Evolutionary conservation across 2,888 invertebrate species (phyloP), one percentile per base, ranked within the genome.

Genomic region (Pegoplata infirma): DNA sequence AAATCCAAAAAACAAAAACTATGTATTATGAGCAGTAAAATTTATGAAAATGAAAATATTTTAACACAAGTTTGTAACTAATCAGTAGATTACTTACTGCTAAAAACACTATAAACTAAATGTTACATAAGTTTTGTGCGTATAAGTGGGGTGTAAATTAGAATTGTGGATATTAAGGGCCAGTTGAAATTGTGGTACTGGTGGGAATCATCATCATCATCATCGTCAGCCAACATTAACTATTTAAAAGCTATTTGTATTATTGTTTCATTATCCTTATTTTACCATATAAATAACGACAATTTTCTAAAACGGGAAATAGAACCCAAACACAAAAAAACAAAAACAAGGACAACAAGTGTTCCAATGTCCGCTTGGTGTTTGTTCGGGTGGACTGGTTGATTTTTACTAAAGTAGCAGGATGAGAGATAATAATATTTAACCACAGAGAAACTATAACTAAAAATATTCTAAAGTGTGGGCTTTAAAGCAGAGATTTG

Each of bases 391-490:
- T n/a, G n/a, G n/a, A n/a, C 32, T 32, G 32, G 32, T 32, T 10
- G 2, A 12, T 32, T 32, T 4, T 32, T 32, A 32, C 10, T 32
- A 12, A 12, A 12, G 32, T 2, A 32, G 6, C 7, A 12, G 36
- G 36, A 0, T 3, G 36, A 12, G 14, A 12, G n/a, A n/a, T 40
- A n/a, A 40, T 40, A n/a, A n/a, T 40, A 40, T 40, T 5, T 12
- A 73, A 66, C 73, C 73, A 32, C 73, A 66, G 16, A 66, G 51
- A 73, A 73, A 73, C 66, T 73, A 58, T 51, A 66, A 59, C 58
- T 66, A 23, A 66, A 73, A 66, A 66, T 66, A 59, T 58, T 51
- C 40, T 59, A 53, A 55, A 17, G 51, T 51, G n/a, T 49, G 32
- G 32, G 10, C 12, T 32, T 32, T 32, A 4, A 32, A 32, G 12